phyloP scores from a whole-genome alignment of 1,140 invertebrate genomes.

The Diachasmimorpha longicaudata region DNA sequence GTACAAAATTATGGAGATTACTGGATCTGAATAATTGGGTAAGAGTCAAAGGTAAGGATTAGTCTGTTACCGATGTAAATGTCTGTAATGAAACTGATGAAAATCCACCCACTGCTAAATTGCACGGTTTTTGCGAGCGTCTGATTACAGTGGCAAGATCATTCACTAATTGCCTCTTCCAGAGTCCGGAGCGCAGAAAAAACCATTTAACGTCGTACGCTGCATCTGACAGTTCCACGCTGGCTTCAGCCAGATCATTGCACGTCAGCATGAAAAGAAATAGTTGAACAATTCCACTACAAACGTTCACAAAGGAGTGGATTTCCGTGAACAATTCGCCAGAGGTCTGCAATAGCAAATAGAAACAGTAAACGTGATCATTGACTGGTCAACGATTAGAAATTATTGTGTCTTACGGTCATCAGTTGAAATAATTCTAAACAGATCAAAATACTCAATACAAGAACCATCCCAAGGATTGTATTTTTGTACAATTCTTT shows the following conservation, averaged over 20 bases:
- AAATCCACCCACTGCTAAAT: constrained; percentile 31
- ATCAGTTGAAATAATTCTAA: background rate
- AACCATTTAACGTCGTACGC: constrained; percentile 22
- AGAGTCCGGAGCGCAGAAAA: background rate
- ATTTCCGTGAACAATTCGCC: background rate
- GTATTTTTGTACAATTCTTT: background rate
- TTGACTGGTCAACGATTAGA: background rate
- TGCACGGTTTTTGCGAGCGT: constrained; percentile 24
- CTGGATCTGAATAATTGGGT: too few relatives aligned
- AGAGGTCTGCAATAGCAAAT: background rate
- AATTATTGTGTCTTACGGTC: background rate
- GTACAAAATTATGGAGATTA: background rate
- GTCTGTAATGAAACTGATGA: constrained; percentile 28
- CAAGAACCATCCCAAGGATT: background rate
- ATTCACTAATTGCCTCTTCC: background rate
- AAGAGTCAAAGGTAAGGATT: background rate
- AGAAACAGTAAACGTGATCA: background rate
- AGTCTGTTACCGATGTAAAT: constrained; percentile 27
- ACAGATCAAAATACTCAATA: background rate
- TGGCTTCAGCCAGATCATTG: background rate
- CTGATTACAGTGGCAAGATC: constrained; percentile 23
- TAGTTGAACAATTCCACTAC: background rate
- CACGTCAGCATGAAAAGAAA: background rate
- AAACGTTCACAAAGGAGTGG: background rate
- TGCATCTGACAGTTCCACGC: constrained; percentile 8